Percentiles rank a stretch among this genome's conserved stretches.
These are phyloP conservation scores for Drosophila neonasuta DNA, from an alignment of 2,888 invertebrate genomes.

Conservation along the genomic window DNA sequence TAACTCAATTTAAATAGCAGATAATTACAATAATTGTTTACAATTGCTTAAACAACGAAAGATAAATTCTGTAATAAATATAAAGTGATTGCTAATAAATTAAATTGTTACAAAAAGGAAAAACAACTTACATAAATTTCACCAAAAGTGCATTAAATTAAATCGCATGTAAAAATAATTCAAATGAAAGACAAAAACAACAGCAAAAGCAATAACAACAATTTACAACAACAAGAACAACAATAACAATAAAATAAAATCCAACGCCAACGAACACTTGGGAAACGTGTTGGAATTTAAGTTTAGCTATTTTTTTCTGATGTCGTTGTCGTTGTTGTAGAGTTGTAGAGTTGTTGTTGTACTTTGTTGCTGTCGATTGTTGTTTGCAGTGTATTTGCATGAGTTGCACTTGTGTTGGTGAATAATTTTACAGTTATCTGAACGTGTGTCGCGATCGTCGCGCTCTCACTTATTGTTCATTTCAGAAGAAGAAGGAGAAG, in stretches of 20 bases:
- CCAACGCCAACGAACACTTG: slow-evolving; percentile 51
- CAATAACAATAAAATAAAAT: slow-evolving; percentile 22
- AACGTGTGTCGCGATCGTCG: slow-evolving; percentile 48
- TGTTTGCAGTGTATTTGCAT: slow-evolving; percentile 70
- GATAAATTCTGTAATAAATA: not conserved
- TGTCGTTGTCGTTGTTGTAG: slow-evolving; percentile 10
- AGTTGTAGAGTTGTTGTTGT: slow-evolving; percentile 1
- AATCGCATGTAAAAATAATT: slow-evolving; percentile 35
- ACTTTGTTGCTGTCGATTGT: slow-evolving; percentile 19
- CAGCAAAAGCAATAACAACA: slow-evolving; percentile 31
- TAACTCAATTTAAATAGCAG: not conserved
- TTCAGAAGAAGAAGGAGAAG: slow-evolving; percentile 50
- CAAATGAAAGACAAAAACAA: slow-evolving; percentile 37
- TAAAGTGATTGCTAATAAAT: not conserved
- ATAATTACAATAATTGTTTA: not conserved
- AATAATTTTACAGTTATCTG: slow-evolving; percentile 63
- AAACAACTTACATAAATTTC: slow-evolving; percentile 26
- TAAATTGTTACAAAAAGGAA: not conserved
- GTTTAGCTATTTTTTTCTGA: slow-evolving; percentile 44
- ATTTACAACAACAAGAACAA: slow-evolving; percentile 30
- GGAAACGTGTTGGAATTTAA: slow-evolving; percentile 72
- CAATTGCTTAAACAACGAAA: not conserved
- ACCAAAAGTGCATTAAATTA: slow-evolving; percentile 58
- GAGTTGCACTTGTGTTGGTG: slow-evolving; percentile 63
- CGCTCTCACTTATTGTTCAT: slow-evolving; percentile 53